Percentiles rank a stretch among this genome's conserved stretches.
phyloP scores from a whole-genome alignment of 2,797 vertebrate genomes.

The Euthynnus affinis region DNA sequence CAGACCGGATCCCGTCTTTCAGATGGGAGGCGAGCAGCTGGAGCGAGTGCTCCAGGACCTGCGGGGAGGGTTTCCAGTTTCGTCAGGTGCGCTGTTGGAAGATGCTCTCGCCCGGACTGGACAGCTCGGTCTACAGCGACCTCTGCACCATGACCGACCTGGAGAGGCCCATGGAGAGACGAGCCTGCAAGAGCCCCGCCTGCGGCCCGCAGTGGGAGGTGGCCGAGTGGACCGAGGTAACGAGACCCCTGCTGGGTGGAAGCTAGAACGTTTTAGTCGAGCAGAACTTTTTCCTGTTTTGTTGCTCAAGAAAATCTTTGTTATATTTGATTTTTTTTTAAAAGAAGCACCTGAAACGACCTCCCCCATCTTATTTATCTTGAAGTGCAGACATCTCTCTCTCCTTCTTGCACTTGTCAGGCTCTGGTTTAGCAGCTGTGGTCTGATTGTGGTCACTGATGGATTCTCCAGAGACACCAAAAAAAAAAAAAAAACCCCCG shows the following conservation, averaged over 20 bases:
- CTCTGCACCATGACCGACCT: slow-evolving; percentile 93
- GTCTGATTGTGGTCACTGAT: slow-evolving; percentile 36
- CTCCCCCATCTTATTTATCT: neutral
- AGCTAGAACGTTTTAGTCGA: too few relatives aligned
- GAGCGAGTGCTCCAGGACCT: slow-evolving; percentile 97
- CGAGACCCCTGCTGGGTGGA: too few relatives aligned
- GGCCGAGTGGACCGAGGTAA: slow-evolving; percentile 97
- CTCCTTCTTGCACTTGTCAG: neutral
- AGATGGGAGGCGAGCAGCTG: slow-evolving; percentile 99
- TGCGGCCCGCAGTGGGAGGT: slow-evolving; percentile 99
- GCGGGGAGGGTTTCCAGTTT: slow-evolving; percentile 96
- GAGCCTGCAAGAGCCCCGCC: slow-evolving; percentile 93
- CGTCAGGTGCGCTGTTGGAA: slow-evolving; percentile 98
- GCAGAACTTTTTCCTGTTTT: neutral
- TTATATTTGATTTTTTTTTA: neutral
- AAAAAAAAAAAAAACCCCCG: too few relatives aligned
- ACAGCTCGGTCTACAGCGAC: slow-evolving; percentile 98
- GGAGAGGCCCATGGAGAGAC: slow-evolving; percentile 91
- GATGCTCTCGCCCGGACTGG: slow-evolving; percentile 96
- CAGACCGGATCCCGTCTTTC: slow-evolving; percentile 12
- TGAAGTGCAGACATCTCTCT: neutral
- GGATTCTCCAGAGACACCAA: slow-evolving; percentile 38
- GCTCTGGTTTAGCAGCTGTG: slow-evolving; percentile 10
- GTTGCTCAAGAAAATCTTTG: neutral
- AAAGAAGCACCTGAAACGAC: neutral